Conservation (phyloP, 2,113 vertebrate species). For the Sarotherodon lohbergeri region DNA sequence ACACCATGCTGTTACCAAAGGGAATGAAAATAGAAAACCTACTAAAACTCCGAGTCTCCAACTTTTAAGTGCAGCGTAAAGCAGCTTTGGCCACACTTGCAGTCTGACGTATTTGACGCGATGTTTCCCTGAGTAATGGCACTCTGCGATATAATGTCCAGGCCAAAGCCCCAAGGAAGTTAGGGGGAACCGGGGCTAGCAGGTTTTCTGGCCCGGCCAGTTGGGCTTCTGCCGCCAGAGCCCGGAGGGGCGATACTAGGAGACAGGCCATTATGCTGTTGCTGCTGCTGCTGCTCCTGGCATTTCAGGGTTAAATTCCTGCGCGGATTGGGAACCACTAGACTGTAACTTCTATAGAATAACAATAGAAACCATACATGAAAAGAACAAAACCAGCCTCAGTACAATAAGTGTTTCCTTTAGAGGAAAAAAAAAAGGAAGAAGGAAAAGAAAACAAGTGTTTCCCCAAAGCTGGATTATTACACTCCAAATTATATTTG, state of each 20-base stretch:
- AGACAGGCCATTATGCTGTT: constrained; percentile 38
- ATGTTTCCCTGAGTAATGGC: constrained; percentile 47
- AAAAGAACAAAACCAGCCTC: not conserved
- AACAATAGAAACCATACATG: constrained; percentile 34
- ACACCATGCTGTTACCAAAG: not conserved
- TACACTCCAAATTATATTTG: not conserved
- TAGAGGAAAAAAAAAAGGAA: not conserved
- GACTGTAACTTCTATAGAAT: constrained; percentile 65
- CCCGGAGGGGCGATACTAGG: constrained; percentile 38
- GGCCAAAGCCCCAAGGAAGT: constrained; percentile 26
- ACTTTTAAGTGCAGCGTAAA: not conserved
- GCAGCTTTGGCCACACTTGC: constrained; percentile 18
- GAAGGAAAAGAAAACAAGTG: not conserved
- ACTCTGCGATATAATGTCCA: constrained; percentile 8
- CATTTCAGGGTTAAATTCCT: constrained; percentile 62
- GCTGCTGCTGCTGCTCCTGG: constrained; percentile 42
- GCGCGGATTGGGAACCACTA: constrained; percentile 61
- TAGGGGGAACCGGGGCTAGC: constrained; percentile 23
- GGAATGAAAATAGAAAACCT: not conserved
- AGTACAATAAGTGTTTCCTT: not conserved
- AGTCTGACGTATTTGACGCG: constrained; percentile 17
- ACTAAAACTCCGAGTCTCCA: not conserved
- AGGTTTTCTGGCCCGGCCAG: constrained; percentile 26
- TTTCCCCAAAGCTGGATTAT: not conserved
- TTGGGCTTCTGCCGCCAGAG: constrained; percentile 14